These are phyloP conservation scores for Muntiacus muntjak DNA, from an alignment of 2,113 vertebrate species.

Conservation along the genomic window DNA sequence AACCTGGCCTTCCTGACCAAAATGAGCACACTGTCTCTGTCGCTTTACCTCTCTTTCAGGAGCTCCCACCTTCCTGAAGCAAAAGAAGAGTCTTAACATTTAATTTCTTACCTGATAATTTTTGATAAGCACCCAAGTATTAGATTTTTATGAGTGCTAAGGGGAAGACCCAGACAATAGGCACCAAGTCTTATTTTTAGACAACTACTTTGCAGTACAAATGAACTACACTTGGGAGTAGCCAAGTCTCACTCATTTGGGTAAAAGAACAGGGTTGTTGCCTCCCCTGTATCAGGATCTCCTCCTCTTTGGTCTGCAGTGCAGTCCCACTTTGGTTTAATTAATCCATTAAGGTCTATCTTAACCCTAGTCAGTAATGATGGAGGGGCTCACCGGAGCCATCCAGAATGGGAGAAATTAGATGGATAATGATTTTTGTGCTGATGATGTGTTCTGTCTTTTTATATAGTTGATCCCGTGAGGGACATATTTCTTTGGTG, in stretches of 20 bases:
- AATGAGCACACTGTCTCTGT: neutral
- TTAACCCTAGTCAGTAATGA: slow-evolving; percentile 75
- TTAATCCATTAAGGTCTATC: slow-evolving; percentile 68
- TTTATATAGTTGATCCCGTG: slow-evolving; percentile 75
- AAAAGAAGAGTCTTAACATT: neutral
- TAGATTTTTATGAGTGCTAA: slow-evolving; percentile 32
- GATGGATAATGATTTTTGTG: slow-evolving; percentile 77
- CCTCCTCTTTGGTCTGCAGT: slow-evolving; percentile 50
- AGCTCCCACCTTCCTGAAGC: neutral
- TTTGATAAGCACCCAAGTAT: slow-evolving; percentile 23
- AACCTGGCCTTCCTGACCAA: neutral
- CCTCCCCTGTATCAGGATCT: slow-evolving; percentile 39
- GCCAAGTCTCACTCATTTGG: neutral
- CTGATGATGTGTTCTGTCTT: slow-evolving; percentile 78
- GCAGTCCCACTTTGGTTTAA: slow-evolving; percentile 59
- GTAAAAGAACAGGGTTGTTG: neutral
- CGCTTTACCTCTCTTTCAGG: neutral
- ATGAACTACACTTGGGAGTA: neutral
- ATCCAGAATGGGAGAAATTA: slow-evolving; percentile 79
- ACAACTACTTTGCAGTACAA: slow-evolving; percentile 5
- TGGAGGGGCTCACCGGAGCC: slow-evolving; percentile 69
- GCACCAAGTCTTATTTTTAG: slow-evolving; percentile 27
- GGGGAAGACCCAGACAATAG: neutral
- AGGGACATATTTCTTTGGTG: slow-evolving; percentile 74
- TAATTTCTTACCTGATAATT: slow-evolving; percentile 45